These are phyloP conservation scores for Cephus pulcher DNA, from an alignment of 2,888 invertebrate species.

Conservation along the genomic window DNA sequence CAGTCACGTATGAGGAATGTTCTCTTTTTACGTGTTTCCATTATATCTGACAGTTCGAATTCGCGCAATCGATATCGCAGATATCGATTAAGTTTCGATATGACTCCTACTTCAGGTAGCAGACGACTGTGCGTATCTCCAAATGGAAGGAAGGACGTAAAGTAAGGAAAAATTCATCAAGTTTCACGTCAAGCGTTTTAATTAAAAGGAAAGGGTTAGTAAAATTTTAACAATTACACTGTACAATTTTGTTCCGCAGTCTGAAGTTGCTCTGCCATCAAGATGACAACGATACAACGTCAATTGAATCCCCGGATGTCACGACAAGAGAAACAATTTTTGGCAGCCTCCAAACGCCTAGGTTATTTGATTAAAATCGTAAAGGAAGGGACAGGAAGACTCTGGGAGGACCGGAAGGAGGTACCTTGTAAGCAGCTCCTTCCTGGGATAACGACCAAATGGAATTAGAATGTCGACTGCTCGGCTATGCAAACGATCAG, in stretches of 20 bases:
- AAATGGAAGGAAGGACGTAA: not conserved
- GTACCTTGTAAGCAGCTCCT: not conserved
- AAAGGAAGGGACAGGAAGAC: not conserved
- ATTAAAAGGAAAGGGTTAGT: not conserved
- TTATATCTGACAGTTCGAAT: not conserved
- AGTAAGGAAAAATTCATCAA: not conserved
- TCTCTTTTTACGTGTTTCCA: not conserved
- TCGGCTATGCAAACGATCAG: not conserved
- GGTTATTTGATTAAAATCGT: not conserved
- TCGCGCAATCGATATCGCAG: not conserved
- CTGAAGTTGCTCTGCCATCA: not conserved
- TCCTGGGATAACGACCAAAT: not conserved
- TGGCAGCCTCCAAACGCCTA: not conserved
- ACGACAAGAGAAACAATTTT: not conserved
- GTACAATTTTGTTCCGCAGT: not conserved
- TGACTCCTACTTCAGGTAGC: not conserved
- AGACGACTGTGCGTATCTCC: not conserved
- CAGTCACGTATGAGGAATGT: not conserved
- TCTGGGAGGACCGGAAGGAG: not conserved
- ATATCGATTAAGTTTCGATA: not conserved
- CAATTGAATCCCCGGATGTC: not conserved
- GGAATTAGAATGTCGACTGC: not conserved
- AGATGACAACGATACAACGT: not conserved
- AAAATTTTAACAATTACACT: not conserved
- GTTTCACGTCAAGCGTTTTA: not conserved